Conservation (phyloP, 2,888 invertebrate genomes). For the Archaeoteleia sp. region DNA sequence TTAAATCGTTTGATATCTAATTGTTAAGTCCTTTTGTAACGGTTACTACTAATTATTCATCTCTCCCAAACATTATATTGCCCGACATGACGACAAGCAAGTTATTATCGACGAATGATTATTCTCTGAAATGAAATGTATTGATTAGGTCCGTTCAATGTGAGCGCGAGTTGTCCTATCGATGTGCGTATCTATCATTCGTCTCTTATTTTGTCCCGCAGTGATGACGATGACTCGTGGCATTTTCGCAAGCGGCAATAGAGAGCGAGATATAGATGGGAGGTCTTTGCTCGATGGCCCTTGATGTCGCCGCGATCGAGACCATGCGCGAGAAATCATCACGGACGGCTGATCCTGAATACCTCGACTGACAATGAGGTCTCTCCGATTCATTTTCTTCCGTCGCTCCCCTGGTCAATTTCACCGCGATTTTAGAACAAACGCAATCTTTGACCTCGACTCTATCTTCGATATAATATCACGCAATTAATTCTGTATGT, state of each 20-base stretch:
- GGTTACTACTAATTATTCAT: too few species aligned
- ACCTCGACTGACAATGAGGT: slow-evolving; percentile 20
- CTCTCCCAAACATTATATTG: too few species aligned
- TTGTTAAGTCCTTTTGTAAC: too few species aligned
- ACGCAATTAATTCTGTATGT: too few species aligned
- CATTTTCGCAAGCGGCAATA: slow-evolving; percentile 17
- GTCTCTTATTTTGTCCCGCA: slow-evolving; percentile 18
- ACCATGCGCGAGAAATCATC: slow-evolving; percentile 42
- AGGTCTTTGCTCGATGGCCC: slow-evolving; percentile 25
- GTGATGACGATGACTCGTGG: slow-evolving; percentile 46
- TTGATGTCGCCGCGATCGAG: slow-evolving; percentile 50
- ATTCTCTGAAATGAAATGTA: slow-evolving; percentile 32
- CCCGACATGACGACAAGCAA: slow-evolving; percentile 22
- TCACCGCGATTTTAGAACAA: slow-evolving; percentile 17
- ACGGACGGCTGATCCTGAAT: slow-evolving; percentile 30
- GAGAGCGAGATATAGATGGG: slow-evolving; percentile 22
- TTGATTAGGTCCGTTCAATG: slow-evolving; percentile 33
- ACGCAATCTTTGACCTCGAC: too few species aligned
- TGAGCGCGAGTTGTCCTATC: slow-evolving; percentile 27
- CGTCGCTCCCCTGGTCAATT: slow-evolving; percentile 18
- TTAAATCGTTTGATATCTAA: too few species aligned
- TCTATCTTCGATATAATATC: too few species aligned
- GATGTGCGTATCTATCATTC: slow-evolving; percentile 37
- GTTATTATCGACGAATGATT: slow-evolving; percentile 30
- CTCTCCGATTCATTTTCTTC: slow-evolving; percentile 25